A percentile compares a stretch with the other conserved stretches of the same genome.
These are phyloP conservation scores for Channa striata DNA, from an alignment of 2,797 vertebrate genomes.

Conservation along the genomic window DNA sequence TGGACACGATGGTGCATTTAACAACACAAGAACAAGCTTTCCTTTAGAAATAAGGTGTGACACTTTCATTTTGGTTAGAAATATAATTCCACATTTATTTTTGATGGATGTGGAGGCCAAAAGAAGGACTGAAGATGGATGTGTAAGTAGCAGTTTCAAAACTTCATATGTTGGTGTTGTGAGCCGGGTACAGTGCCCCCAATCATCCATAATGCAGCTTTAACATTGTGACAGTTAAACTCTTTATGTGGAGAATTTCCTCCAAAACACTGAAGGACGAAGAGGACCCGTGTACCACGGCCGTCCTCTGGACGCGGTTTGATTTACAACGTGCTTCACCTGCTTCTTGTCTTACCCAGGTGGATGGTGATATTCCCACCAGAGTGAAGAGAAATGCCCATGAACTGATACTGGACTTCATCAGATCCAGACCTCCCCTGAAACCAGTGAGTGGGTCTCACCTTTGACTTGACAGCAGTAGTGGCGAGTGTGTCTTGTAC, in stretches of 20 bases:
- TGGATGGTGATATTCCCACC: conserved; percentile 91
- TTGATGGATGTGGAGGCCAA: no score
- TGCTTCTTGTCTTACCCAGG: conserved; percentile 76
- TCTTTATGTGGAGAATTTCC: background rate
- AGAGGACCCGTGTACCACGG: background rate
- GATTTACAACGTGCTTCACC: background rate
- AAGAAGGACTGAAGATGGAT: no score
- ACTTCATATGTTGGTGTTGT: background rate
- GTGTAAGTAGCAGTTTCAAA: no score
- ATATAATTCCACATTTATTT: no score
- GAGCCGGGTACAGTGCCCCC: background rate
- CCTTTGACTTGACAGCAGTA: background rate
- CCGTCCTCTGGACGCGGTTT: background rate
- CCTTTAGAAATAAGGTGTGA: no score
- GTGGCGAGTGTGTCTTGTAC: background rate
- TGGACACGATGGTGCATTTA: no score
- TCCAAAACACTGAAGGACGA: background rate
- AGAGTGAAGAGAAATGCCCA: conserved; percentile 93
- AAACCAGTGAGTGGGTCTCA: conserved; percentile 87
- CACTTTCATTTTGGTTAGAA: no score
- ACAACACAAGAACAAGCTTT: no score
- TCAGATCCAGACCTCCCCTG: conserved; percentile 94
- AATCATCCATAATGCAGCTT: background rate
- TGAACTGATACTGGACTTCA: conserved; percentile 95
- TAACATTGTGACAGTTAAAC: background rate